A percentile compares a stretch with the other conserved stretches of the same genome.
phyloP scores from a whole-genome alignment of 2,797 vertebrate species.

The Karalla daura region DNA sequence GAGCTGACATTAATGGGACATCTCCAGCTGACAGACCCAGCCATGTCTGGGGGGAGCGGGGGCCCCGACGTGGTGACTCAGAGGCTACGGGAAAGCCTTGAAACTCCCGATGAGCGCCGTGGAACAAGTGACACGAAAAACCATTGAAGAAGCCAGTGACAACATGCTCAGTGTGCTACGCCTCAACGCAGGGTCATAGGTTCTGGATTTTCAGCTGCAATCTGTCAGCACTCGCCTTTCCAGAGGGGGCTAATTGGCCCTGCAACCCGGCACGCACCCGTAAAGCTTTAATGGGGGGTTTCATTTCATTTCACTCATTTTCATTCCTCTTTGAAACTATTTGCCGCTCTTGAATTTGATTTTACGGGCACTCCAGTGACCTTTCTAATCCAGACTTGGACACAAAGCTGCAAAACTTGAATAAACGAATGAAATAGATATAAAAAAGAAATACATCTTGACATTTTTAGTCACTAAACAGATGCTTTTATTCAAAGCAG shows the following conservation, averaged over 20 bases:
- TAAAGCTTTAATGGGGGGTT: not conserved
- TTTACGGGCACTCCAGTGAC: too few relatives aligned
- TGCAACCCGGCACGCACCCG: slow-evolving; percentile 12
- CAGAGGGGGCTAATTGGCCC: slow-evolving; percentile 31
- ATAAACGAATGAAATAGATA: too few relatives aligned
- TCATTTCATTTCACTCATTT: too few relatives aligned
- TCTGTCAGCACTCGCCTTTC: slow-evolving; percentile 25
- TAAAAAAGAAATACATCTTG: too few relatives aligned
- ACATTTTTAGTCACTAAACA: too few relatives aligned
- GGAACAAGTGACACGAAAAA: slow-evolving; percentile 54
- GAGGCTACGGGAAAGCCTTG: slow-evolving; percentile 53
- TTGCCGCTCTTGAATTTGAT: too few relatives aligned
- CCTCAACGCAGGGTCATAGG: slow-evolving; percentile 32
- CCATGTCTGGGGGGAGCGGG: not conserved
- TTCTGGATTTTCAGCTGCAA: slow-evolving; percentile 18
- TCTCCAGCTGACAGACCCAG: not conserved
- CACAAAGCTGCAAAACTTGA: too few relatives aligned
- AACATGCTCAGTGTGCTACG: slow-evolving; percentile 45
- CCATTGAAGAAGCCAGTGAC: slow-evolving; percentile 42
- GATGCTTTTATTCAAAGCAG: too few relatives aligned
- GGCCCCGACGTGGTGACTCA: slow-evolving; percentile 62
- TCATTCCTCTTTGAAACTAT: too few relatives aligned
- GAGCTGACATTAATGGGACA: slow-evolving; percentile 3
- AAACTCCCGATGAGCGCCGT: not conserved
- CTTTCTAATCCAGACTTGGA: too few relatives aligned